Conservation (phyloP, 2,797 vertebrate genomes). For the Tapirus indicus region DNA sequence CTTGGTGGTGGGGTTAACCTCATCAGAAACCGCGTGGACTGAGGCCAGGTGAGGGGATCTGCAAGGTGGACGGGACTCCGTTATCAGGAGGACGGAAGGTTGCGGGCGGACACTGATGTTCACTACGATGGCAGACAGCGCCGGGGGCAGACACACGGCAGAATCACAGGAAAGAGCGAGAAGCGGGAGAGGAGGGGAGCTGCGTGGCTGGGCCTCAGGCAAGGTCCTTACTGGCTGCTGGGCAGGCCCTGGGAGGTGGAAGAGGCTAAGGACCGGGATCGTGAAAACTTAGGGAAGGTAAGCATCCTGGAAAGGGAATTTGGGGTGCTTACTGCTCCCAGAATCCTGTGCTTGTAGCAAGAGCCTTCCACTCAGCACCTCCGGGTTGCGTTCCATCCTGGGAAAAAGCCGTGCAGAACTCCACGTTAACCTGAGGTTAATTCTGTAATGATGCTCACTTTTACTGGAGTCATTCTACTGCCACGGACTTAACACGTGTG, state of each 20-base stretch:
- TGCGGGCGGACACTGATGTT: background rate
- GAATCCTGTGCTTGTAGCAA: background rate
- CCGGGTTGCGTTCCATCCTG: background rate
- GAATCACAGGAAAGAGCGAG: background rate
- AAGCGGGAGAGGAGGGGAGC: background rate
- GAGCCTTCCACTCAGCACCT: background rate
- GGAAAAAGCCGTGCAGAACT: background rate
- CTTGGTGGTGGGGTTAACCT: background rate
- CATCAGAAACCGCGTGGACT: fast-evolving
- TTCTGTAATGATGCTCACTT: background rate
- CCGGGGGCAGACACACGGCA: background rate
- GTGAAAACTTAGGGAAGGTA: background rate
- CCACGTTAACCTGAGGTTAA: background rate
- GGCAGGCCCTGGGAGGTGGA: background rate
- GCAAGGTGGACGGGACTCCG: no score
- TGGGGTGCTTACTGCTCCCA: background rate
- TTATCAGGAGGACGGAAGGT: background rate
- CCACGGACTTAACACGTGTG: background rate
- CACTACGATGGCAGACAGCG: background rate
- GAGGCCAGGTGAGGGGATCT: background rate
- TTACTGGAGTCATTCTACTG: background rate
- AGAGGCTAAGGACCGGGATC: background rate
- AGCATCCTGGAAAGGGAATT: background rate
- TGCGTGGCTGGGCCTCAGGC: background rate
- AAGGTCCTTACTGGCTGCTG: background rate